Evolutionary conservation across 2,113 vertebrate genomes (phyloP).

Genomic region (Helogale parvula): DNA sequence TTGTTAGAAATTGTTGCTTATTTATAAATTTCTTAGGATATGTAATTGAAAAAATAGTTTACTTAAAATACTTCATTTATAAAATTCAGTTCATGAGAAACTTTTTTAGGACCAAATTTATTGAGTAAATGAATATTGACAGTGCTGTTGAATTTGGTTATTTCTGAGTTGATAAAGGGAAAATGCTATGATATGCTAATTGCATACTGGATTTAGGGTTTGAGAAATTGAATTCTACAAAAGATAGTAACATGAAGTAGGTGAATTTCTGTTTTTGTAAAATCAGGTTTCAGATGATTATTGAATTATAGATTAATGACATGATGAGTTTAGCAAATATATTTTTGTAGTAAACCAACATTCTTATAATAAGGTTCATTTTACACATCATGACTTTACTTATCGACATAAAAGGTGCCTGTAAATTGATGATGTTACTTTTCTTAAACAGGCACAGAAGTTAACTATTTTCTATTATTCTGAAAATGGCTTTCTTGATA

Average conservation of each 20-base stretch:
- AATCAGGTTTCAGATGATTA: neutral
- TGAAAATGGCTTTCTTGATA: neutral
- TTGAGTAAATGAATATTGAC: slow-evolving; percentile 3
- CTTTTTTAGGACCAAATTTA: slow-evolving; percentile 26
- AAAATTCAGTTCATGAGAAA: slow-evolving; percentile 29
- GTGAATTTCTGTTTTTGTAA: slow-evolving; percentile 6
- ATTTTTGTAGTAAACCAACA: neutral
- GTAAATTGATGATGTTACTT: neutral
- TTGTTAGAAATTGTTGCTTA: neutral
- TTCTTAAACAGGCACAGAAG: neutral
- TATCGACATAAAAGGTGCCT: neutral
- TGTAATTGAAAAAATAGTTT: neutral
- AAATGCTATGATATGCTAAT: neutral
- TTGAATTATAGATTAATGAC: neutral
- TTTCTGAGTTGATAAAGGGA: neutral
- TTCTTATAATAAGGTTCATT: neutral
- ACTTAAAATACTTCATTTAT: slow-evolving; percentile 31
- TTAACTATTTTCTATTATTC: neutral
- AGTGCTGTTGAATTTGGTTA: slow-evolving; percentile 23
- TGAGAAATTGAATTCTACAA: neutral
- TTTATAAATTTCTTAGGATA: neutral
- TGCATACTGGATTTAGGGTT: neutral
- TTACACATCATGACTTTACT: neutral
- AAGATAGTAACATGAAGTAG: neutral
- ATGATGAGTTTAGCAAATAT: neutral